Base-by-base conservation (phyloP, 2,888 invertebrate species). In the Pocota personata region DNA sequence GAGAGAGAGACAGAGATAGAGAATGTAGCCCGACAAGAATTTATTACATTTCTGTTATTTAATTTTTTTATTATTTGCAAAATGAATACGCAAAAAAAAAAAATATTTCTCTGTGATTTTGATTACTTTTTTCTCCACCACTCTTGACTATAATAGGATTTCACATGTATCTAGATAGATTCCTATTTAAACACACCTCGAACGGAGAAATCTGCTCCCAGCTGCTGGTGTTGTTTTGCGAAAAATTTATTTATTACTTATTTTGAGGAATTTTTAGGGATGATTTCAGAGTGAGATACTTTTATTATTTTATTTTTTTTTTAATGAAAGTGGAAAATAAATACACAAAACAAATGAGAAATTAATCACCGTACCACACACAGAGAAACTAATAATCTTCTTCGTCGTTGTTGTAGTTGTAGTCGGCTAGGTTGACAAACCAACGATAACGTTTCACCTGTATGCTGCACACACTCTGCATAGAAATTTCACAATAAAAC, bases 401-500 rank as follows among this genome's bases (percentile, higher is more conserved):
- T 32, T 8, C 35, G 35, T 10, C 1, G 35, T 35, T n/a, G n/a
- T 46, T 5, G n/a, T 24, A 19, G 7, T 46, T 6, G 19, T 7
- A 64, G 24, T 35, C 58, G 58, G 52, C 37, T 19, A 40, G 71
- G 40, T 82, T 57, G 40, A 57, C 21, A 71, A 55, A 48, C 40
- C 46, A 72, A 7, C 50, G 32, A 30, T n/a, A n/a, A 66, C 52
- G 55, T 67, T 73, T 75, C 73, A 79, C 73, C 69, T 79, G 60
- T 48, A 69, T 75, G 69, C 62, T 75, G 69, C 62, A 69, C 78
- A 78, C 35, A 58, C 10, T 67, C 21, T 52, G 35, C 19, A 60
- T 55, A 58, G 60, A 79, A 60, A 73, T 78, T 82, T 83, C 83
- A 78, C 67, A 73, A 55, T 60, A 52, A 46, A 62, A 55, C 24